Evolutionary conservation across 2,113 vertebrate species (phyloP).

Genomic region (Psittacula cyanocephala): DNA sequence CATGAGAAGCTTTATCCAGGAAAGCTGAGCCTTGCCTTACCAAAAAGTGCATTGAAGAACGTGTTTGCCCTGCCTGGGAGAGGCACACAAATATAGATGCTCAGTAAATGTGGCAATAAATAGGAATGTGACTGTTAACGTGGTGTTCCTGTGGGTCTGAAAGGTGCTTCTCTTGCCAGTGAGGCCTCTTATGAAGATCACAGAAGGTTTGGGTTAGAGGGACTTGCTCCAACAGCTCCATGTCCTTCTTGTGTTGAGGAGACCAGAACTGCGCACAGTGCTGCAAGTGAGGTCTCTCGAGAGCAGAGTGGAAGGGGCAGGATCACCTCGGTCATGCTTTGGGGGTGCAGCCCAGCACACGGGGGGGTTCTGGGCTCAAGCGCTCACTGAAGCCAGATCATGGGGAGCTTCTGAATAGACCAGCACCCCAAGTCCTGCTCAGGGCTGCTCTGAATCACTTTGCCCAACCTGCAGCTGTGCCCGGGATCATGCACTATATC

Average conservation of each 20-base stretch:
- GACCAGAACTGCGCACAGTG: neutral
- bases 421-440: neutral
- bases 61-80: neutral
- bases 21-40: accelerated
- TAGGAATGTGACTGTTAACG: accelerated
- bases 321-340: neutral
- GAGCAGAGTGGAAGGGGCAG: neutral
- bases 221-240: neutral
- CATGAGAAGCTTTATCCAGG: accelerated
- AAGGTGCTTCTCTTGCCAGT: neutral
- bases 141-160: too few relatives aligned
- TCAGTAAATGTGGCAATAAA: too few relatives aligned
- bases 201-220: neutral
- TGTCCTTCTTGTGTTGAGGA: neutral
- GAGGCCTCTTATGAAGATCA: accelerated
- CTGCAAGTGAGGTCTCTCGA: neutral
- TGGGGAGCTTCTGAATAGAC: neutral
- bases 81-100: accelerated
- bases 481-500: neutral
- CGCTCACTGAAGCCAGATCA: neutral
- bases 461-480: neutral
- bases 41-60: neutral
- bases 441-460: neutral
- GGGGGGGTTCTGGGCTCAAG: neutral
- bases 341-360: neutral